phyloP scores from a whole-genome alignment of 1,140 invertebrate species.

The Zaprionus taronus region DNA sequence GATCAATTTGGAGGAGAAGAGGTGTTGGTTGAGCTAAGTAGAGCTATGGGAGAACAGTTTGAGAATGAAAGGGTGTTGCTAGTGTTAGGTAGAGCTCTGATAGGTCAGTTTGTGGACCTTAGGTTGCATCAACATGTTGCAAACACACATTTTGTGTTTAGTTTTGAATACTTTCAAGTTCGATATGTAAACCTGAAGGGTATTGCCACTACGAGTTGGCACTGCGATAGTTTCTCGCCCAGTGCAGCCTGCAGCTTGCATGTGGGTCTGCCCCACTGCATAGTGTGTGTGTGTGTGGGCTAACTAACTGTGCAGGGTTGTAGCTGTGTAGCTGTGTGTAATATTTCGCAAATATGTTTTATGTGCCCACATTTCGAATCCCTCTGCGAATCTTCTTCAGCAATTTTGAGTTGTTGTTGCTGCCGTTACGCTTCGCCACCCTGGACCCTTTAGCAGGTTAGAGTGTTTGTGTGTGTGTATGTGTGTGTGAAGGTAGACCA shows the following conservation, averaged over 20 bases:
- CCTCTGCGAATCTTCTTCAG: constrained; percentile 48
- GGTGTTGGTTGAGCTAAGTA: neutral
- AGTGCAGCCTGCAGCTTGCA: constrained; percentile 30
- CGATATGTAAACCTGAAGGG: constrained; percentile 10
- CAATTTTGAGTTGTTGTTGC: constrained; percentile 46
- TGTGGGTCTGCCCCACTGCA: neutral
- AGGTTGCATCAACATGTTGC: too few species aligned
- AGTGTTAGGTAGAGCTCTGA: too few species aligned
- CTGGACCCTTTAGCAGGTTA: constrained; percentile 1
- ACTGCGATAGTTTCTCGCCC: constrained; percentile 6
- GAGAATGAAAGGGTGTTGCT: too few species aligned
- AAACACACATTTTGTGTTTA: neutral
- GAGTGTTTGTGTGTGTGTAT: neutral
- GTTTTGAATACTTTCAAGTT: neutral
- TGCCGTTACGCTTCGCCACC: constrained; percentile 54
- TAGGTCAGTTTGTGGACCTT: too few species aligned
- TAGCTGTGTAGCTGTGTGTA: constrained; percentile 35
- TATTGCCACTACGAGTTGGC: constrained; percentile 4
- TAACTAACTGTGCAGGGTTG: constrained; percentile 56
- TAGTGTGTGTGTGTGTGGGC: constrained; percentile 28
- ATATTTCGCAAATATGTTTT: constrained; percentile 77
- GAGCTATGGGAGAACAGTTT: neutral
- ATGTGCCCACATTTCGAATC: constrained; percentile 60
- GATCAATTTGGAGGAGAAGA: neutral
- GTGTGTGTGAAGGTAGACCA: constrained; percentile 5